Conservation (phyloP, 2,113 vertebrate genomes). For the Psammodynastes pulverulentus region DNA sequence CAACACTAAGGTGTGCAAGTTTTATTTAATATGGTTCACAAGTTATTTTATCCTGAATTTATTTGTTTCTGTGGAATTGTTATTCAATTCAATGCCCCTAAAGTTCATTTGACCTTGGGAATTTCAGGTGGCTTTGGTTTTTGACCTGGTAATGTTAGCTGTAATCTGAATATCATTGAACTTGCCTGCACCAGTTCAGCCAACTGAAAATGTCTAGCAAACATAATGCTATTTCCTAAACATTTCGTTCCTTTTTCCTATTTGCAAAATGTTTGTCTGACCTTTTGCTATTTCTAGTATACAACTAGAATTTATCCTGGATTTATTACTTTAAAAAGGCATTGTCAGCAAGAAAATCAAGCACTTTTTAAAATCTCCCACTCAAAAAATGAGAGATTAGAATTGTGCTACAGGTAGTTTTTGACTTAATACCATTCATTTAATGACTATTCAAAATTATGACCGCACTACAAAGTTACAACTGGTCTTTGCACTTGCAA, state of each 20-base stretch:
- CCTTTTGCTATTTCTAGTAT: conserved; percentile 11
- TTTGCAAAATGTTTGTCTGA: conserved; percentile 18
- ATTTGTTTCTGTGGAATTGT: neutral
- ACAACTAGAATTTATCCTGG: neutral
- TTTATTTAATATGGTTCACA: neutral
- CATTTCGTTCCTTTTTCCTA: neutral
- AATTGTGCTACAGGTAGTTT: neutral
- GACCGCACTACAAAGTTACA: neutral
- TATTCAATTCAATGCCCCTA: neutral
- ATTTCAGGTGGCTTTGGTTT: neutral
- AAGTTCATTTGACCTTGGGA: neutral
- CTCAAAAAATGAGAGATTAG: neutral
- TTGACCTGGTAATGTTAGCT: neutral
- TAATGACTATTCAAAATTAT: neutral
- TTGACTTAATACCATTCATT: neutral
- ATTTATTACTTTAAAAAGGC: neutral
- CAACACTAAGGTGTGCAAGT: neutral
- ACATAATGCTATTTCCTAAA: neutral
- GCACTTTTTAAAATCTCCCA: neutral
- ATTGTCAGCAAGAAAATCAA: neutral
- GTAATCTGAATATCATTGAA: neutral
- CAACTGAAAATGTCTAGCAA: neutral
- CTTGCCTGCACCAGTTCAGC: neutral
- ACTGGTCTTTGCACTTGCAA: neutral
- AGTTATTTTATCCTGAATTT: neutral